Evolutionary conservation across 1,140 invertebrate species (phyloP).

Genomic region (Gyrodactylus salaris): DNA sequence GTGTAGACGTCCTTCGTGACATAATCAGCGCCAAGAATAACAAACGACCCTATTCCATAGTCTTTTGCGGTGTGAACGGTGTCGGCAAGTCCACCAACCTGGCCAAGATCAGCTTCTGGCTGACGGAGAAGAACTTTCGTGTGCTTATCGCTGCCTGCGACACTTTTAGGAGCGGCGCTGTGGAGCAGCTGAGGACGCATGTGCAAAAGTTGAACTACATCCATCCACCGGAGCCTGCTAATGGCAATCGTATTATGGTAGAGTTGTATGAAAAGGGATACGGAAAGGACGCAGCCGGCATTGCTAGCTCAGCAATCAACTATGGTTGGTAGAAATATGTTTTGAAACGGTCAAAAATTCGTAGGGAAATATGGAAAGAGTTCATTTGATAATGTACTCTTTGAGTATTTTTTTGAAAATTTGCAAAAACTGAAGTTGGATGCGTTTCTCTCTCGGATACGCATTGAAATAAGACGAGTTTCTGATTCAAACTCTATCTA

Average conservation of each 20-base stretch:
- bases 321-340: constrained; percentile 21
- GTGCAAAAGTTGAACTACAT: constrained; percentile 62
- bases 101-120: constrained; percentile 96
- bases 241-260: not conserved
- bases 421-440: too few relatives aligned
- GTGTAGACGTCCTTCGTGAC: constrained; percentile 81
- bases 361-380: not conserved
- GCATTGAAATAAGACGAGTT: too few relatives aligned
- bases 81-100: constrained; percentile 97
- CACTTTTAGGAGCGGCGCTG: constrained; percentile 89
- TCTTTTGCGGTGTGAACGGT: constrained; percentile 96
- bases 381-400: too few relatives aligned
- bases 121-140: constrained; percentile 76
- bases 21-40: constrained; percentile 48
- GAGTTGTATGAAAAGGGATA: constrained; percentile 24
- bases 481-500: too few relatives aligned
- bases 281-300: constrained; percentile 87
- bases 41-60: constrained; percentile 53
- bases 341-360: not conserved
- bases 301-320: constrained; percentile 77
- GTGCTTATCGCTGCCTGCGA: constrained; percentile 94
- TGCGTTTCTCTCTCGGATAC: too few relatives aligned
- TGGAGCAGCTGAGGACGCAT: constrained; percentile 85
- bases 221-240: constrained; percentile 33
- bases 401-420: too few relatives aligned